Evolutionary conservation across 2,797 vertebrate species (phyloP).

Genomic region (Pampus argenteus): DNA sequence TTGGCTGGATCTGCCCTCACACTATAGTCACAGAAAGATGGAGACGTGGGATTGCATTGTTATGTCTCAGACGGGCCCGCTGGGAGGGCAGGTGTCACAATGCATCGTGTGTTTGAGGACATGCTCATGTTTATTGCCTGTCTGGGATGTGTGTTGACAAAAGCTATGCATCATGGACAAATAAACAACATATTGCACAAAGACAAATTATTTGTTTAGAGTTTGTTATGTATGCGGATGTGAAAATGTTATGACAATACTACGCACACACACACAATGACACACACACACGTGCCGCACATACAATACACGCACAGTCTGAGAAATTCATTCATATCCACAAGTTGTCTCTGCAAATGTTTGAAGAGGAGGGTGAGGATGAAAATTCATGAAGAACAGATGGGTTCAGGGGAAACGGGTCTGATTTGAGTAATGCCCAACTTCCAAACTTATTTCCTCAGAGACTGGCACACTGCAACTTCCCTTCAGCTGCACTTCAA

Average conservation of each 20-base stretch:
- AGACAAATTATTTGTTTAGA: constrained; percentile 16
- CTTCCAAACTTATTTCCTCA: constrained; percentile 62
- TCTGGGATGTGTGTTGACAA: constrained; percentile 21
- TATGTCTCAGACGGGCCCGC: not conserved
- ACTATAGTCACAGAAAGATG: constrained; percentile 18
- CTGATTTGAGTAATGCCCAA: constrained; percentile 67
- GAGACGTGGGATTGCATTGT: constrained; percentile 6
- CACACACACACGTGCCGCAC: constrained; percentile 5
- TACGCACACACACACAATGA: constrained; percentile 14
- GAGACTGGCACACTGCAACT: constrained; percentile 44
- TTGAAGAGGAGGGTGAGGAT: constrained; percentile 65
- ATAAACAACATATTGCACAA: constrained; percentile 32
- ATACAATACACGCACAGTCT: not conserved
- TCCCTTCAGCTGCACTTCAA: constrained; percentile 43
- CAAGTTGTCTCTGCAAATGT: constrained; percentile 68
- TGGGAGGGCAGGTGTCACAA: not conserved
- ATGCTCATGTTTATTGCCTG: not conserved
- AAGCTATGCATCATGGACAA: not conserved
- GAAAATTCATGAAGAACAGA: constrained; percentile 78
- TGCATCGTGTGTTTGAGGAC: constrained; percentile 18
- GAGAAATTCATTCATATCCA: constrained; percentile 51
- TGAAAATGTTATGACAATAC: constrained; percentile 33
- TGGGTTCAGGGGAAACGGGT: constrained; percentile 53
- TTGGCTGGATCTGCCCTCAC: constrained; percentile 24
- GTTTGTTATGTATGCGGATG: constrained; percentile 2